Base-by-base conservation (phyloP, 1,140 invertebrate species). In the Daktulosphaira vitifoliae region DNA sequence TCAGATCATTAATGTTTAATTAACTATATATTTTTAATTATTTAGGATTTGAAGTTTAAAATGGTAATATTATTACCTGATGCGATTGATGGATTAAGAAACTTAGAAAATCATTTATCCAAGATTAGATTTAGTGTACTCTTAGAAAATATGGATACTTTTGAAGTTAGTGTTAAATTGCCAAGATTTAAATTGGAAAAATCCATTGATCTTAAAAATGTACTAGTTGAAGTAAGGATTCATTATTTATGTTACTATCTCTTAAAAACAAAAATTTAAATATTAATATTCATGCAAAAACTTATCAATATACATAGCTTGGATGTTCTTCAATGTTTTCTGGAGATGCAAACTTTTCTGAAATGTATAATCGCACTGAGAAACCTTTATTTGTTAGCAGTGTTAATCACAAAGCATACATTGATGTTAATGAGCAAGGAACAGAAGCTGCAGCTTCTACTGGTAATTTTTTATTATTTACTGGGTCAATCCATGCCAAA, bases 1-100 rank as follows among this genome's bases (percentile, higher is more conserved):
- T n/a, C n/a, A n/a, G n/a, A n/a, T n/a, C 15, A 9, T n/a, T n/a
- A n/a, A n/a, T n/a, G n/a, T 2, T 46, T 3, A 3, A 46, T 1
- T 20, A 2, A 20, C 11, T 46, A 46, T 20, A 46, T 1, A 20
- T 46, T 46, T 20, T 16, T 23, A n/a, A 38, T 11, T 39, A 8
- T 39, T 44, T 56, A 56, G 53, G 15, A 25, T 2, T 16, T 42
- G 25, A 16, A 37, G 16, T 56, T 56, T 18, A 56, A 56, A 56
- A 56, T 56, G 53, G 26, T 56, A 0, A 56, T 56, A 33, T 56
- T 56, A 18, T 44, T 56, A 16, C 53, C 53, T 2, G 53, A 56
- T 26, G 38, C 15, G 5, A 56, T 42, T 18, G 53, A 56, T 56
- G 53, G 53, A 5, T 18, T 56, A 2, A 44, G 44, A 44, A 42